These are phyloP conservation scores for Pollenia angustigena DNA, from an alignment of 2,888 invertebrate genomes.

Conservation along the genomic window DNA sequence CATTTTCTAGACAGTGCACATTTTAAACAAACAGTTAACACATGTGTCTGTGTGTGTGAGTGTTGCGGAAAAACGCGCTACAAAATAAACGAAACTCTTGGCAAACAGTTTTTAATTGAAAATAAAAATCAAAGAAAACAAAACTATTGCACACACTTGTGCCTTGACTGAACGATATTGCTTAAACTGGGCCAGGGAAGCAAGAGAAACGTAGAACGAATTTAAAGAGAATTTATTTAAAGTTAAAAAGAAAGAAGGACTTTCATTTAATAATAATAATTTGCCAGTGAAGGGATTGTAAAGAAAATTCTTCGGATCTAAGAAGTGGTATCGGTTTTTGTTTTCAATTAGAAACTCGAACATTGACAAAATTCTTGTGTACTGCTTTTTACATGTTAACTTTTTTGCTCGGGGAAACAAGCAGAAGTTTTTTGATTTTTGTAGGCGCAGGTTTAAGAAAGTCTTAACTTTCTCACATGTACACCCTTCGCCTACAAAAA, in stretches of 20 bases:
- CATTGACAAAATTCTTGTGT: too few species aligned
- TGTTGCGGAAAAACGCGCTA: neutral
- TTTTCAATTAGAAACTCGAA: too few species aligned
- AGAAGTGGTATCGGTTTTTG: too few species aligned
- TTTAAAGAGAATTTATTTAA: neutral
- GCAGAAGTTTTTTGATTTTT: too few species aligned
- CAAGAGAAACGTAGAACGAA: neutral
- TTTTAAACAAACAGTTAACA: constrained; percentile 7
- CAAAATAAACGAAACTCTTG: constrained; percentile 13
- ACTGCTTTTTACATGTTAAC: too few species aligned
- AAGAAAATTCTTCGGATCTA: too few species aligned
- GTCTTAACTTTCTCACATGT: too few species aligned
- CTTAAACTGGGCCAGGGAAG: neutral
- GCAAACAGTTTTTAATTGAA: constrained; percentile 69
- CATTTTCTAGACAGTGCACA: constrained; percentile 5
- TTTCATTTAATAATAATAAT: too few species aligned
- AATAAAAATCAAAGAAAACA: constrained; percentile 53
- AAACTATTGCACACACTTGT: constrained; percentile 48
- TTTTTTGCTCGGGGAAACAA: too few species aligned
- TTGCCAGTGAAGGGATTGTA: too few species aligned
- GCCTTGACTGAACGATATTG: neutral
- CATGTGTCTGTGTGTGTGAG: neutral
- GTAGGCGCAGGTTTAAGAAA: too few species aligned
- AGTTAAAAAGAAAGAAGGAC: neutral
- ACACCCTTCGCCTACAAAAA: too few species aligned